Conservation (phyloP, 2,113 vertebrate genomes). For the Ammodytes marinus region DNA sequence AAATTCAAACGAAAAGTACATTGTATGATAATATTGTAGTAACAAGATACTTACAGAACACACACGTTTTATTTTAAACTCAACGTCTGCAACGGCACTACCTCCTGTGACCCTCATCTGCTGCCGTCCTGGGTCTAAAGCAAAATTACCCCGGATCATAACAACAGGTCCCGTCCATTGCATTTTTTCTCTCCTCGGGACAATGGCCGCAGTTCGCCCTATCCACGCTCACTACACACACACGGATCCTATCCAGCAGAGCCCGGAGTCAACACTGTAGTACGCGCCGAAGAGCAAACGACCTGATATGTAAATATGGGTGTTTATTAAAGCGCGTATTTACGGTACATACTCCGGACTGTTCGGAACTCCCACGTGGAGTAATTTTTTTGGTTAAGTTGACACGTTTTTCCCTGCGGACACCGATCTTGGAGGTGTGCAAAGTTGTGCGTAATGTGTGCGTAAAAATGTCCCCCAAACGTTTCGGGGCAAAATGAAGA, state of each 20-base stretch:
- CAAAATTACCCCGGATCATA: constrained; percentile 82
- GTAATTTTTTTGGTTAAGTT: constrained; percentile 20
- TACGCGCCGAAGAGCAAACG: constrained; percentile 39
- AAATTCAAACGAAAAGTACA: constrained; percentile 2
- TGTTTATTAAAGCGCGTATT: constrained; percentile 53
- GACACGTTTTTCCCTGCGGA: constrained; percentile 30
- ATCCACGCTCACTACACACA: constrained; percentile 57
- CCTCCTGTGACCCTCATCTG: constrained; percentile 81
- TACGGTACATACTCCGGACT: constrained; percentile 39
- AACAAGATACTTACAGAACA: constrained; percentile 70
- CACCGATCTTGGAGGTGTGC: constrained; percentile 44
- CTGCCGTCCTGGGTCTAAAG: constrained; percentile 74
- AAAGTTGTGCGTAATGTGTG: constrained; percentile 59
- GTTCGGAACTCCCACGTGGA: constrained; percentile 57
- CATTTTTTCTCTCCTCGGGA: constrained; percentile 65
- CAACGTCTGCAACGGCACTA: constrained; percentile 65
- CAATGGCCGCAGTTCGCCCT: constrained; percentile 68
- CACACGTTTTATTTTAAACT: constrained; percentile 59
- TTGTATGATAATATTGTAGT: constrained; percentile 17
- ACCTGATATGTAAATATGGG: constrained; percentile 67
- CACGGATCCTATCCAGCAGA: constrained; percentile 66
- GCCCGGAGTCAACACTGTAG: constrained; percentile 39
- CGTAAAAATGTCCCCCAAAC: constrained; percentile 51
- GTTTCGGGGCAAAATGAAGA: constrained; percentile 63
- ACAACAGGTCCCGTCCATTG: constrained; percentile 81